Evolutionary conservation across 1,140 invertebrate genomes (phyloP).

Genomic region (Sitodiplosis mosellana): DNA sequence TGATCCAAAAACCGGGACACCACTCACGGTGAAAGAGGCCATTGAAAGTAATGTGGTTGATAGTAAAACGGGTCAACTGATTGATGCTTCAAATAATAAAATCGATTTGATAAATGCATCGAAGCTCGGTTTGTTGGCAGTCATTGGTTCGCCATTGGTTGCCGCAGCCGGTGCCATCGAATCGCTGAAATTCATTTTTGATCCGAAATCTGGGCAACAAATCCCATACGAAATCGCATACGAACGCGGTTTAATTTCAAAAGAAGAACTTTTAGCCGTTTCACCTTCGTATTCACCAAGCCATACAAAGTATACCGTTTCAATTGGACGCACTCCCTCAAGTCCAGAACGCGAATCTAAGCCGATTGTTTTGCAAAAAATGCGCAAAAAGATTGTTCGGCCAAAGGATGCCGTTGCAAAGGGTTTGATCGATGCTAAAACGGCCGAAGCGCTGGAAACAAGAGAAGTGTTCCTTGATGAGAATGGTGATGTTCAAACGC

Average conservation of each 20-base stretch:
- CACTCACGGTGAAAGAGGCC: constrained; percentile 57
- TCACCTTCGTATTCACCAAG: constrained; percentile 32
- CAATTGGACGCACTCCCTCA: constrained; percentile 35
- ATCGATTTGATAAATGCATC: constrained; percentile 55
- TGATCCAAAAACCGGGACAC: constrained; percentile 49
- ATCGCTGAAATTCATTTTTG: constrained; percentile 41
- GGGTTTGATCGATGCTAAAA: constrained; percentile 55
- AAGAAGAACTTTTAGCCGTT: constrained; percentile 11
- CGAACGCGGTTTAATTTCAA: constrained; percentile 48
- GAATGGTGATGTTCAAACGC: constrained; percentile 38
- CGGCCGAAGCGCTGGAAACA: constrained; percentile 45
- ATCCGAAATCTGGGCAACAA: constrained; percentile 57
- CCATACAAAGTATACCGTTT: constrained; percentile 41
- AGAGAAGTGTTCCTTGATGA: constrained; percentile 29
- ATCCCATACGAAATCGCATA: constrained; percentile 61
- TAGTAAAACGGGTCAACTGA: constrained; percentile 49
- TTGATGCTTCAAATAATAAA: constrained; percentile 39
- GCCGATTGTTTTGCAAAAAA: constrained; percentile 55
- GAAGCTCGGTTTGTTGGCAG: constrained; percentile 48
- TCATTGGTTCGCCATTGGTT: constrained; percentile 49
- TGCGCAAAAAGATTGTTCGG: constrained; percentile 50
- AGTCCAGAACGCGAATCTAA: constrained; percentile 39
- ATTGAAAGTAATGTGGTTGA: constrained; percentile 56
- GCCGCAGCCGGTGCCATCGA: constrained; percentile 34
- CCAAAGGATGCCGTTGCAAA: constrained; percentile 50